Evolutionary conservation across 2,113 vertebrate genomes (phyloP), one percentile per base, ranked within the genome.

Genomic region (Puffinus mauretanicus): DNA sequence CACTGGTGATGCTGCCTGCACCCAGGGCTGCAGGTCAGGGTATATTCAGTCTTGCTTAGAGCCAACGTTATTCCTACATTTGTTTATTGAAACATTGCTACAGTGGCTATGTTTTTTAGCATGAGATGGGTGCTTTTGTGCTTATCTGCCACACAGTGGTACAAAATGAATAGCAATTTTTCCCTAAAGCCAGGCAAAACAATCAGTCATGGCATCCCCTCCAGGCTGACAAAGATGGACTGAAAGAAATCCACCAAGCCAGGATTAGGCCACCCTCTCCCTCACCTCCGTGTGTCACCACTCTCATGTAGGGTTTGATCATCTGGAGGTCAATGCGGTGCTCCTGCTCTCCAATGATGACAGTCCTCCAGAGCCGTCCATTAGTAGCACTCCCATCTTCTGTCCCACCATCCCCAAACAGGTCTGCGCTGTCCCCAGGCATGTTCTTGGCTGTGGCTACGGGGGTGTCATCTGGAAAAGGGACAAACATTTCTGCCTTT

Each of bases 261-360:
- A 13, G 60, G 60, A 36, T 7, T 11, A 30, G 5, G 58, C 8
- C 1, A 9, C 20, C 21, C 26, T 5, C 7, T 26, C 2, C 9
- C 98, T 97, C 88, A 99, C 99, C 99, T 98, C 99, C 99, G 0
- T 99, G 99, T 1, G 99, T 99, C 93, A 99, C 99, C 96, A 99
- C 99, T 6, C 98, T 98, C 95, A 99, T 99, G 97, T 99, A 99
- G 2, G 99, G 99, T 76, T 99, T 98, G 97, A 99, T 99, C 98
- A 99, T 98, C 96, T 99, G 99, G 94, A 99, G 99, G 96, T 99
- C 99, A 4, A 99, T 99, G 9, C 99, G 98, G 89, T 99, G 99
- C 72, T 99, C 99, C 96, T 99, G 99, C 54, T 99, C 99, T 3
- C 99, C 99, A 0, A 99, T 99, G 94, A 99, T 99, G 79, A 99